These are phyloP conservation scores for Xanthorhoe spadicearia DNA, from an alignment of 2,888 invertebrate genomes.

Conservation along the genomic window DNA sequence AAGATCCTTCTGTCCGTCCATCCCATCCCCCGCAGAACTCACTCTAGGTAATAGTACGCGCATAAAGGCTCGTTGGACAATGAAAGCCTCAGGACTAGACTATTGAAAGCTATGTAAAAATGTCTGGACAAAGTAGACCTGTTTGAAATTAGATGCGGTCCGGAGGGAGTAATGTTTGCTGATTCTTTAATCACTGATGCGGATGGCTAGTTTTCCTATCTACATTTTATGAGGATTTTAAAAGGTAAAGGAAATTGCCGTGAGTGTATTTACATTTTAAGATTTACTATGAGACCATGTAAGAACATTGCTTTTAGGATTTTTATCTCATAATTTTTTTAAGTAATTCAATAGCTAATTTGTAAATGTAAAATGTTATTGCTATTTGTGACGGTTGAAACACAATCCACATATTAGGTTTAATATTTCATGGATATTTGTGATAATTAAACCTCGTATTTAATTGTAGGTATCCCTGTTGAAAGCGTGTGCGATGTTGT, in stretches of 20 bases:
- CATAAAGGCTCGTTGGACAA: conserved; percentile 64
- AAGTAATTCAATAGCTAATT: no score
- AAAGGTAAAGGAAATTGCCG: neutral
- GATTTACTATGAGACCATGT: no score
- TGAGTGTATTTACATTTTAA: neutral
- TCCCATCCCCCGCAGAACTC: conserved; percentile 27
- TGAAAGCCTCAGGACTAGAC: conserved; percentile 58
- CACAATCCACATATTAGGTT: no score
- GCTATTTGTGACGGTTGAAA: no score
- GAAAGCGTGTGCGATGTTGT: no score
- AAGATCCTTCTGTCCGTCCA: conserved; percentile 19
- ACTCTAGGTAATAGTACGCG: conserved; percentile 39
- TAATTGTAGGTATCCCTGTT: no score
- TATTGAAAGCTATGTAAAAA: conserved; percentile 68
- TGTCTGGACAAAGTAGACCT: conserved; percentile 49
- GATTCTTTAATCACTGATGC: conserved; percentile 24
- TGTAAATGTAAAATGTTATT: no score
- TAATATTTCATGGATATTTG: no score
- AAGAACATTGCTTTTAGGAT: no score
- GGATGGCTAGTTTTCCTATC: conserved; percentile 7
- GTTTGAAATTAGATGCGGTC: conserved; percentile 63
- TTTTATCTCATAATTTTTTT: no score
- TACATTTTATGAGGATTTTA: neutral
- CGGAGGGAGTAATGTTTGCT: conserved; percentile 15
- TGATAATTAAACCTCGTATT: no score